Base-by-base conservation (phyloP, 2,797 vertebrate genomes). In the Neomorphus geoffroyi region DNA sequence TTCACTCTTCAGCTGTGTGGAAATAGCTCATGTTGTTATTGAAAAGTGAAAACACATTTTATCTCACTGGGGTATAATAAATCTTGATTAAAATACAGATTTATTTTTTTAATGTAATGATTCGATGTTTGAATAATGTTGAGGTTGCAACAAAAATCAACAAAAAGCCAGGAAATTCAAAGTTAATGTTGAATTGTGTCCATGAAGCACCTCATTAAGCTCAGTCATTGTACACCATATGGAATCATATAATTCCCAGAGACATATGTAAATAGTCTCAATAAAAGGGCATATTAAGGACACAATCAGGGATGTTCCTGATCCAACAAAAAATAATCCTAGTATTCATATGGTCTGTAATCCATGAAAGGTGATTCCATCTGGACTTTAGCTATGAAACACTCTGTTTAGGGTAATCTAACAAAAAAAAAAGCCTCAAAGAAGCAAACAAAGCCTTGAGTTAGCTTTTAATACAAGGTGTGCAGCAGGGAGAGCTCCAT, bases 171-270 rank as follows among this genome's bases (percentile, higher is more conserved):
- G 94, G 81, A 95, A 96, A 96, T 93, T 77, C 80, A 88, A 95
- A 96, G 79, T 88, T 95, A 92, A 93, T 90, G 88, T 92, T 96
- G 94, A 96, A 94, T 80, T 78, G 70, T 86, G 87, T 96, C 93
- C 95, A 96, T 95, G 96, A 93, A 96, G 71, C 83, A 96, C 81
- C 91, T 97, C 96, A 96, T 97, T 96, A 96, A 94, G 51, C 32
- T 53, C 35, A 62, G 39, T 74, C 78, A 66, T 70, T 89, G 10
- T 74, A 88, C 92, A 54, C 90, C 91, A 50, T 45, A 79, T 77
- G 91, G 65, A 90, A 73, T 88, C 73, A 46, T 61, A 54, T 53
- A 22, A 26, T 93, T 97, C 93, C 83, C 81, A 95, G 65, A 92
- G 75, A 92, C 18, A 78, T 70, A 66, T 86, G 73, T 58, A 92